Evolutionary conservation across 2,888 invertebrate species (phyloP).

Genomic region (Flabesymbios commensalis): DNA sequence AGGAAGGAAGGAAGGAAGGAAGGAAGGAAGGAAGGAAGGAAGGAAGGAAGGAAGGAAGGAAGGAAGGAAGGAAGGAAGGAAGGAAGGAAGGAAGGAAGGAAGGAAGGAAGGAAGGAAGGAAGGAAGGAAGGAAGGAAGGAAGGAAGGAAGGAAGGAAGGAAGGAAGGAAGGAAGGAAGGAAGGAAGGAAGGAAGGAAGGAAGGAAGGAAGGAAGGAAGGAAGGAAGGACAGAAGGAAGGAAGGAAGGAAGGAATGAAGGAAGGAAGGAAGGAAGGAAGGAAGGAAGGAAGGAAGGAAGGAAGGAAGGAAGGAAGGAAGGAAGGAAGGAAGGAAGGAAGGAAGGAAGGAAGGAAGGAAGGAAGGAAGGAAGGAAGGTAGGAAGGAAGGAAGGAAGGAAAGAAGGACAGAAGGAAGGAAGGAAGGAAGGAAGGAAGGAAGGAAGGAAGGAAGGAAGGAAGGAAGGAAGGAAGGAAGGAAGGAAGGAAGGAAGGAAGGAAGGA

Average conservation of each 20-base stretch:
- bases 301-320: constrained; percentile 21
- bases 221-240: constrained; percentile 30
- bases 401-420: constrained; percentile 27
- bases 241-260: constrained; percentile 31
- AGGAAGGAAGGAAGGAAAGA: constrained; percentile 30
- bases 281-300: constrained; percentile 25
- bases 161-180: constrained; percentile 12
- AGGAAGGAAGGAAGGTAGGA: constrained; percentile 29
- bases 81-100: constrained; percentile 11
- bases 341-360: constrained; percentile 23
- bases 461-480: constrained; percentile 16
- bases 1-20: constrained; percentile 29
- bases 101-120: constrained; percentile 12
- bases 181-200: constrained; percentile 3
- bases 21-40: constrained; percentile 30
- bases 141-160: constrained; percentile 1
- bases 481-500: constrained; percentile 18
- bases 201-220: constrained; percentile 22
- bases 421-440: constrained; percentile 27
- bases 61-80: constrained; percentile 11
- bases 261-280: constrained; percentile 30
- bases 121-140: constrained; percentile 10
- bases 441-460: constrained; percentile 18
- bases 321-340: constrained; percentile 1
- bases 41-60: constrained; percentile 33